A percentile compares a stretch with the other conserved stretches of the same genome.
Conservation (phyloP, 2,888 invertebrate genomes). For the Thyatira batis region DNA sequence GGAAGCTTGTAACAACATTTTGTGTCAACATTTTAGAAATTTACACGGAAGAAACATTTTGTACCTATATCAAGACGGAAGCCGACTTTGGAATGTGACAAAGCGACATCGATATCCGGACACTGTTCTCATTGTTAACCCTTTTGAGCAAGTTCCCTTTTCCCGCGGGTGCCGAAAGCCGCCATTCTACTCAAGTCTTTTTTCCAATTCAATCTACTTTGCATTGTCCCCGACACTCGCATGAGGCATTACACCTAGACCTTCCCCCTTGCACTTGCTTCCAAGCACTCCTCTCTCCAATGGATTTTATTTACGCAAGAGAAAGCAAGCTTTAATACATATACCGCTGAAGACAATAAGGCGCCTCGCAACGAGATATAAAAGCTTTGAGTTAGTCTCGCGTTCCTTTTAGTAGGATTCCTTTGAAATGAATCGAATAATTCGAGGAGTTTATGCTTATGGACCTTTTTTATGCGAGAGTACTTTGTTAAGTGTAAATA, state of each 20-base stretch:
- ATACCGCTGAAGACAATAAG: conserved; percentile 80
- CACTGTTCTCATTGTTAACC: conserved; percentile 70
- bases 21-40: too few relatives aligned
- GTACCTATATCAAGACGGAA: conserved; percentile 21
- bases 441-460: conserved; percentile 75
- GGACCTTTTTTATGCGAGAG: conserved; percentile 62
- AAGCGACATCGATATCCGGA: conserved; percentile 50
- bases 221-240: conserved; percentile 78
- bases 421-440: conserved; percentile 82
- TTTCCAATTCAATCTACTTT: conserved; percentile 82
- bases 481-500: conserved; percentile 66
- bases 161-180: conserved; percentile 70
- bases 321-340: conserved; percentile 81
- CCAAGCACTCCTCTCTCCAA: conserved; percentile 70
- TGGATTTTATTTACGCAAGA: conserved; percentile 82
- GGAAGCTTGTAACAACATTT: background rate
- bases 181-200: conserved; percentile 72
- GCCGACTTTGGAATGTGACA: conserved; percentile 31
- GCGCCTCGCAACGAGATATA: conserved; percentile 78
- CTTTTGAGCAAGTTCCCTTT: conserved; percentile 61
- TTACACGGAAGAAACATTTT: too few relatives aligned
- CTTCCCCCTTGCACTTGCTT: conserved; percentile 67
- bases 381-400: conserved; percentile 81
- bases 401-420: conserved; percentile 78
- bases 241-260: conserved; percentile 80